Evolutionary conservation across 2,113 vertebrate genomes (phyloP), one percentile per base, ranked within the genome.

Genomic region (Oreocharis arfaki): DNA sequence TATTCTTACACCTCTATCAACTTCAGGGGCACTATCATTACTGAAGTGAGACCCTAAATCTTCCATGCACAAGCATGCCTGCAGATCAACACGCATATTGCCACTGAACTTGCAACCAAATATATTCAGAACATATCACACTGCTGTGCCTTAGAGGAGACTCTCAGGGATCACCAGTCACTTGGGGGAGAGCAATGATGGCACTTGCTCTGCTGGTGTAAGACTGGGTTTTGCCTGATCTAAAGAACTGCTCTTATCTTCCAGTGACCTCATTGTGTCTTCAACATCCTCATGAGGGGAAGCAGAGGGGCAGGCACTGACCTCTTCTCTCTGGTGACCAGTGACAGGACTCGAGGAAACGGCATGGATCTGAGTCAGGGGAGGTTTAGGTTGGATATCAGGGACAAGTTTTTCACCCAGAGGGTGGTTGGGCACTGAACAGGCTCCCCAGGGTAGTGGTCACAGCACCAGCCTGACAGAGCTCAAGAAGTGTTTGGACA

Each of bases 341-440:
- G 49, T 41, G 68, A 23, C 22, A 53, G 41, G 10, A 27, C 47
- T 26, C 0, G 0, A 63, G 79, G 63, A 61, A 82, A 23, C 20
- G 15, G 41, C 32, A 27, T 63, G 41, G 7, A 32, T 14, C 27
- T 56, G 47, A 55, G 63, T 19, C n/a, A 61, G 55, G 41, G 30
- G 3, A 55, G 41, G 8, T 27, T 49, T 55, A 61, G 41, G 5
- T 4, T 61, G 55, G 10, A 33, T 49, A 69, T 19, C 21, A 61
- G 32, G 53, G 8, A 61, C 35, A 89, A 0, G 3, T 4, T 83
- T 16, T 49, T 32, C n/a, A 10, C 18, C 18, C 21, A 4, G 41
- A 35, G 41, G 2, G 8, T 2, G 5, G 1, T 0, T 76, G 41
- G 3, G 17, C n/a, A 27, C 41, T 61, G 60, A 61, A 61, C n/a